These are phyloP conservation scores for Drosophila nasuta DNA, from an alignment of 1,140 invertebrate genomes.

Conservation along the genomic window DNA sequence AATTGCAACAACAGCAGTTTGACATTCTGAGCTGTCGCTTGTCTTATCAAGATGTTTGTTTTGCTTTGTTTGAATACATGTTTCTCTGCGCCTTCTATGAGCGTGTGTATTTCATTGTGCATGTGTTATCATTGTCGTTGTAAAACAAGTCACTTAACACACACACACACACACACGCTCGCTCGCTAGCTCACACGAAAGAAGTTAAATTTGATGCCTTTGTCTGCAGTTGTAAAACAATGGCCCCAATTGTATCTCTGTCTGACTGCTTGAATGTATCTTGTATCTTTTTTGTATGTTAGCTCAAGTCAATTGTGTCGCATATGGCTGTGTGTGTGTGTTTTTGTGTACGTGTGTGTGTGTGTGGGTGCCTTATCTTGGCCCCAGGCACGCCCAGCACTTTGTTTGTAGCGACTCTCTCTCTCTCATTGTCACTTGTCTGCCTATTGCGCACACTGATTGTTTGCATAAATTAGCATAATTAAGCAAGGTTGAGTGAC, in stretches of 20 bases:
- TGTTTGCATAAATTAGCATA: constrained; percentile 82
- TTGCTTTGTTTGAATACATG: constrained; percentile 34
- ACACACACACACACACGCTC: constrained; percentile 39
- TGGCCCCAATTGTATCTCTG: constrained; percentile 67
- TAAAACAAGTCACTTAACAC: constrained; percentile 80
- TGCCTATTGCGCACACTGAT: constrained; percentile 75
- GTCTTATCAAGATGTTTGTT: constrained; percentile 66
- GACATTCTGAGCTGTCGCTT: constrained; percentile 40
- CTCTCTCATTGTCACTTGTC: constrained; percentile 69
- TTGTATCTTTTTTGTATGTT: constrained; percentile 74
- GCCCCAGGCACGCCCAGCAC: constrained; percentile 60
- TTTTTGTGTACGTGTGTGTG: constrained; percentile 28
- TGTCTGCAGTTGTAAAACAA: constrained; percentile 79
- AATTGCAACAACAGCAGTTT: constrained; percentile 38
- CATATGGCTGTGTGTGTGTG: constrained; percentile 49
- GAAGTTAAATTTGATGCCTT: constrained; percentile 79
- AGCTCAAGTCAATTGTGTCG: constrained; percentile 72
- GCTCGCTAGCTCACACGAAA: constrained; percentile 25
- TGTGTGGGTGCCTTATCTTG: constrained; percentile 60
- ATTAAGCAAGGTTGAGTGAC: constrained; percentile 66
- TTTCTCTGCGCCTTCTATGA: constrained; percentile 20
- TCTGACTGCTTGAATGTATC: constrained; percentile 46
- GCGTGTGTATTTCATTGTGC: constrained; percentile 13
- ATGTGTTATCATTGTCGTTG: constrained; percentile 76
- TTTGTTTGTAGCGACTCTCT: constrained; percentile 37